Evolutionary conservation across 2,113 vertebrate genomes (phyloP), one percentile per base, ranked within the genome.

Genomic region (Crotalus tigris): DNA sequence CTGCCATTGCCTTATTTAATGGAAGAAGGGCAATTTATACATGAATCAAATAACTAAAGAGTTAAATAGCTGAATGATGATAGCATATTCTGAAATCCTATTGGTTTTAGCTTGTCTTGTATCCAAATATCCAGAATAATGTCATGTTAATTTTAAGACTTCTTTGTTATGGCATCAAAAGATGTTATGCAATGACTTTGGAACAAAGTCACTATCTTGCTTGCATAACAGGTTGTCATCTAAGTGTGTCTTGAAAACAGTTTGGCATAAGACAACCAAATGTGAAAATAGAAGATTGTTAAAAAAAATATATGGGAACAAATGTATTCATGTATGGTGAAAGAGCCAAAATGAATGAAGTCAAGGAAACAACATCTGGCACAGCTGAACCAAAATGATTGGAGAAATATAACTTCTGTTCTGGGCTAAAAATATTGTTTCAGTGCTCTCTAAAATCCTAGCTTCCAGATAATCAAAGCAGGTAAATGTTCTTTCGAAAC

Each of bases 391-490:
- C 0, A 95, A 17, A 17, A 90, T n/a, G 61, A 93, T 86, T 81
- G 19, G 86, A 90, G 91, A 95, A 29, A 5, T 1, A 53, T 81
- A 5, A 92, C 90, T 93, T 94, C 46, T 12, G 1, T 46, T 91
- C 0, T 23, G 7, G 12, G 6, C 81, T 93, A 93, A 23, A n/a
- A 39, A 89, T 17, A 59, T 8, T 81, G 49, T 24, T 59, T 90
- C 90, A 90, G 9, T 39, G 69, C 26, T 93, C 3, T 58, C 13
- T 44, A 51, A 64, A 94, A 94, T 93, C 0, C 19, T 93, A 3
- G 85, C 86, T 93, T 1, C 3, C 11, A 93, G 91, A 61, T 51
- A 93, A 91, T 91, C 87, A 93, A 92, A 85, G 12, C 21, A 87
- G 86, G 9, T 13, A 89, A 53, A 61, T 57, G 69, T 44, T 91